A percentile compares a stretch with the other conserved stretches of the same genome.
Conservation (phyloP, 1,140 invertebrate genomes). For the Rhopalosiphum maidis region DNA sequence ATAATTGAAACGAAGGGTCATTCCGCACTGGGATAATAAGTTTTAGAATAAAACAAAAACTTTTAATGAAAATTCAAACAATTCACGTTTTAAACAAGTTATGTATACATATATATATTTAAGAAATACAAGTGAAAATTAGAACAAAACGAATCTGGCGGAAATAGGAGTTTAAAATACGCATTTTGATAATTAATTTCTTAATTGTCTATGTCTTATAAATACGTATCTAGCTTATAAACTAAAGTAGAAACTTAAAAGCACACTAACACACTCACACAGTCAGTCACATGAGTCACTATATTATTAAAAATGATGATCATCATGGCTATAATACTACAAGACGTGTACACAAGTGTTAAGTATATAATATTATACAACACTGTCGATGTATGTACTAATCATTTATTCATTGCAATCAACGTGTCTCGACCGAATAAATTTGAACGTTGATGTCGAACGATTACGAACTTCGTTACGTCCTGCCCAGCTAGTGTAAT, state of each 20-base stretch:
- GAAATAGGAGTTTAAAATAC: background rate
- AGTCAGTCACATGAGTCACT: background rate
- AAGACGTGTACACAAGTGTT: background rate
- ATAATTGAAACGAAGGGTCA: slow-evolving; percentile 21
- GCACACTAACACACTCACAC: background rate
- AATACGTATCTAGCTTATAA: background rate
- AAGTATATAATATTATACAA: background rate
- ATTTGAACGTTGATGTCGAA: background rate
- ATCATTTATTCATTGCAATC: background rate
- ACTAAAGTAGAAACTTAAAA: background rate
- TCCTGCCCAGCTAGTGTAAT: background rate
- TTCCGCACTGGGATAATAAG: background rate
- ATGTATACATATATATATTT: background rate
- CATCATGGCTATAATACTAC: background rate
- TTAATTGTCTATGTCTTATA: background rate
- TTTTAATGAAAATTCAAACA: slow-evolving; percentile 29
- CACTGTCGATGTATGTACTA: background rate
- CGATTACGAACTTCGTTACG: background rate
- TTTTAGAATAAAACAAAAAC: slow-evolving; percentile 22
- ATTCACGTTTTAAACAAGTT: background rate
- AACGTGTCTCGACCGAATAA: background rate
- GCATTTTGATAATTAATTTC: background rate
- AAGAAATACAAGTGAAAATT: background rate
- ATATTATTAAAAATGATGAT: background rate
- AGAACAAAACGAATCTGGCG: background rate